phyloP scores from a whole-genome alignment of 2,888 invertebrate genomes.

The Andricus curvator region DNA sequence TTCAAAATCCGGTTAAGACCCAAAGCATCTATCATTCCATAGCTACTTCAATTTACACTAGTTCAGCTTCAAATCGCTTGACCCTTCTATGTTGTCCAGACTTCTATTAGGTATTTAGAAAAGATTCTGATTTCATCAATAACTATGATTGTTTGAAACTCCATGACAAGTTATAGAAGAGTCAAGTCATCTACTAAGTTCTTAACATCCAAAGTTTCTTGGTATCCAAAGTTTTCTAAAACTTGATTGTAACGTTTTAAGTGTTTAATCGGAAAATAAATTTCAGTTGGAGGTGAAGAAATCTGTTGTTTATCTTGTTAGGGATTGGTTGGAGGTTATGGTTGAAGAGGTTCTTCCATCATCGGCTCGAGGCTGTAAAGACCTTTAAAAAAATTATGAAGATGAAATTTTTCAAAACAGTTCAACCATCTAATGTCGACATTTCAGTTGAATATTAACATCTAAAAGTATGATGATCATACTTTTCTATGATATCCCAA shows the following conservation, averaged over 20 bases:
- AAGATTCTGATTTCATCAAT: not conserved
- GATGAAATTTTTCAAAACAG: not conserved
- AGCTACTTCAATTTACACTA: constrained; percentile 18
- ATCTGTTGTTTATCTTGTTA: constrained; percentile 32
- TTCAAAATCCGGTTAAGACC: constrained; percentile 34
- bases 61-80: not conserved
- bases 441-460: too few relatives aligned
- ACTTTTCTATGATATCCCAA: too few relatives aligned
- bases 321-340: constrained; percentile 13
- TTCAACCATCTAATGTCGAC: constrained; percentile 14
- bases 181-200: constrained; percentile 31
- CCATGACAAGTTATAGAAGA: constrained; percentile 1
- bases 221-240: constrained; percentile 28
- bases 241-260: constrained; percentile 3
- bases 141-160: not conserved
- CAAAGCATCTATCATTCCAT: constrained; percentile 10
- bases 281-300: constrained; percentile 40
- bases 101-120: not conserved
- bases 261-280: constrained; percentile 34
- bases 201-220: constrained; percentile 11
- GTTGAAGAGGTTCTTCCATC: constrained; percentile 36
- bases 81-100: constrained; percentile 14
- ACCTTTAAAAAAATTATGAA: constrained; percentile 11
- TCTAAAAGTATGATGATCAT: too few relatives aligned
- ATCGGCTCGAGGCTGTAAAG: constrained; percentile 40